phyloP scores from a whole-genome alignment of 2,888 invertebrate species.

The Ichneumon xanthorius region DNA sequence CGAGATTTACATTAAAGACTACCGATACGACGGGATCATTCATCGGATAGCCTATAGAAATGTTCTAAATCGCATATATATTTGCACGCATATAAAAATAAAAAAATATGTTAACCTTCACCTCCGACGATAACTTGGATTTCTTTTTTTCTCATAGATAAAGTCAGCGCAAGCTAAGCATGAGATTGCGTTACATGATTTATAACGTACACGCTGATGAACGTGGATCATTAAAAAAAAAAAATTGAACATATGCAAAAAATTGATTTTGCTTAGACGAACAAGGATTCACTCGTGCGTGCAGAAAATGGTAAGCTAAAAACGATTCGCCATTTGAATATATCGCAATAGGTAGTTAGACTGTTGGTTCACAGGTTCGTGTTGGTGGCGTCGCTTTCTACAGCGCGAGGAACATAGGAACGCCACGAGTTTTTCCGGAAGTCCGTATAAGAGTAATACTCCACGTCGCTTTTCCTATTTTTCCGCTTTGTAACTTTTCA shows the following conservation, averaged over 20 bases:
- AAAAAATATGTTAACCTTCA: neutral
- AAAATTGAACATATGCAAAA: neutral
- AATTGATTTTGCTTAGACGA: neutral
- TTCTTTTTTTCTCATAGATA: neutral
- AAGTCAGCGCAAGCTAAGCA: neutral
- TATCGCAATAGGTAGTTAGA: neutral
- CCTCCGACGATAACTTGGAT: neutral
- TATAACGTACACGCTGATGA: neutral
- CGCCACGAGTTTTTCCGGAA: slow-evolving; percentile 55
- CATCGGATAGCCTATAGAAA: neutral
- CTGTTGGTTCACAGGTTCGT: neutral
- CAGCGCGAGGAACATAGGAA: neutral
- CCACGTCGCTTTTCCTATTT: slow-evolving; percentile 48
- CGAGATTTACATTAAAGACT: neutral
- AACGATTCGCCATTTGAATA: slow-evolving; percentile 6
- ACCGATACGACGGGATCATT: neutral
- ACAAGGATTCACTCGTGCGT: neutral
- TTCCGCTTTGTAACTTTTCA: slow-evolving; percentile 56
- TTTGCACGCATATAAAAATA: neutral
- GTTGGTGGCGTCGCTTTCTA: slow-evolving; percentile 53
- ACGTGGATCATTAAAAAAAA: neutral
- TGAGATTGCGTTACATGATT: neutral
- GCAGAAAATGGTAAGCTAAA: neutral
- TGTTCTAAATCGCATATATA: neutral
- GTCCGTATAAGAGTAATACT: slow-evolving; percentile 33